Evolutionary conservation across 2,888 invertebrate genomes (phyloP), one percentile per base, ranked within the genome.

Genomic region (Drosophila kambysellisi): DNA sequence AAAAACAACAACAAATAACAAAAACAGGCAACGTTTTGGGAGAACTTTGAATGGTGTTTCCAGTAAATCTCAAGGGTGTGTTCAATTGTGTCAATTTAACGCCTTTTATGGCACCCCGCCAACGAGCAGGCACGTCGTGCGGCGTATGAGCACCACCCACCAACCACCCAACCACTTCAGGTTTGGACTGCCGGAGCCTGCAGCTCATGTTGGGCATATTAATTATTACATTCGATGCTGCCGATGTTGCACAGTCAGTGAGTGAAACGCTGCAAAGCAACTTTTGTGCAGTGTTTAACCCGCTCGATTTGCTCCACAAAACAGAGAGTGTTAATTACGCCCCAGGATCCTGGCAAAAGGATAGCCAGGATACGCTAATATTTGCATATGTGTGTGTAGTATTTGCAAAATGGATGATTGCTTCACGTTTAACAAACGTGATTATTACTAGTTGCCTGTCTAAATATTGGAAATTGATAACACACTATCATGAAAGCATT

Each of bases 51-150:
- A 41, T 39, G 57, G 53, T 61, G 70, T 70, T 69, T 61, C 67
- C 64, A 69, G 17, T 67, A 76, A 86, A 70, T 89, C 89, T 88
- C 88, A 82, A 88, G 89, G 90, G 88, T 86, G 87, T 79, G 71
- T 90, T 90, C 88, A 81, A 90, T 90, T 90, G 89, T 90, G 88
- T 90, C 88, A 88, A 88, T 88, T 88, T 86, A 90, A 88, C 88
- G 88, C 88, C 88, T 88, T 88, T 88, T 88, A 90, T 79, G 66
- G 74, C 83, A 75, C 70, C 69, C 66, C 82, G 66, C 67, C 70
- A 59, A 56, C 71, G 53, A 41, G 56, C 46, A 51, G 54, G 58
- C 43, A 46, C 25, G 25, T 46, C 37, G 9, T 51, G 25, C 50
- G 54, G 33, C 41, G 67, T 53, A 17, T 37, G 35, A 37, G 46